A percentile compares a stretch with the other conserved stretches of the same genome.
phyloP scores from a whole-genome alignment of 1,140 invertebrate genomes.

The Monomorium pharaonis region DNA sequence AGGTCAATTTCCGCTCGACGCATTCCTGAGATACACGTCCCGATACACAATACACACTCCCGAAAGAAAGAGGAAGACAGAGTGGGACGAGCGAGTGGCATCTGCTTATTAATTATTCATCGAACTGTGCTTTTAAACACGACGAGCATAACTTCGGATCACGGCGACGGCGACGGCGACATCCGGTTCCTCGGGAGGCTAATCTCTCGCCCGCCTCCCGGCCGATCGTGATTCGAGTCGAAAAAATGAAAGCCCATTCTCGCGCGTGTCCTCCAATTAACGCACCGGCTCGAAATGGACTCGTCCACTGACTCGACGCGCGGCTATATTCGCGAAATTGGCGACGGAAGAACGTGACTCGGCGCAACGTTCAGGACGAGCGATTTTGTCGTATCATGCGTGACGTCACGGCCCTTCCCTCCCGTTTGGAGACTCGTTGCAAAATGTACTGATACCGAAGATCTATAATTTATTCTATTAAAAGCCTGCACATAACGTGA shows the following conservation, averaged over 20 bases:
- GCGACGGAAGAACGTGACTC: neutral
- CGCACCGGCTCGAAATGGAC: neutral
- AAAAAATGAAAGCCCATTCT: neutral
- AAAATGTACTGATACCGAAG: too few relatives aligned
- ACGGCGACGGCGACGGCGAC: too few relatives aligned
- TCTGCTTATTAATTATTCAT: conserved; percentile 37
- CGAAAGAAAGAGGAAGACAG: too few relatives aligned
- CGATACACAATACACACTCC: neutral
- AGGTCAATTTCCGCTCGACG: neutral
- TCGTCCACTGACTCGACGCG: neutral
- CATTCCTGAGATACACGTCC: neutral
- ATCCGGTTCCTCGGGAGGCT: neutral
- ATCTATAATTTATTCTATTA: too few relatives aligned
- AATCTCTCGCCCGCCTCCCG: too few relatives aligned
- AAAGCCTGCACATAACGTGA: too few relatives aligned
- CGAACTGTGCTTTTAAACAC: neutral
- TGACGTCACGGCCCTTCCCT: neutral
- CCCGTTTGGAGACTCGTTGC: too few relatives aligned
- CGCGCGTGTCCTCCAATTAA: neutral
- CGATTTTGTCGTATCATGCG: neutral
- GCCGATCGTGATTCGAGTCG: neutral
- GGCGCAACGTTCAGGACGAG: neutral
- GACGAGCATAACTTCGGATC: neutral
- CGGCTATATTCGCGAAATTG: neutral
- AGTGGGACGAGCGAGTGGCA: neutral